Base-by-base conservation (phyloP, 1,140 invertebrate genomes). In the Dinothrombium tinctorium region DNA sequence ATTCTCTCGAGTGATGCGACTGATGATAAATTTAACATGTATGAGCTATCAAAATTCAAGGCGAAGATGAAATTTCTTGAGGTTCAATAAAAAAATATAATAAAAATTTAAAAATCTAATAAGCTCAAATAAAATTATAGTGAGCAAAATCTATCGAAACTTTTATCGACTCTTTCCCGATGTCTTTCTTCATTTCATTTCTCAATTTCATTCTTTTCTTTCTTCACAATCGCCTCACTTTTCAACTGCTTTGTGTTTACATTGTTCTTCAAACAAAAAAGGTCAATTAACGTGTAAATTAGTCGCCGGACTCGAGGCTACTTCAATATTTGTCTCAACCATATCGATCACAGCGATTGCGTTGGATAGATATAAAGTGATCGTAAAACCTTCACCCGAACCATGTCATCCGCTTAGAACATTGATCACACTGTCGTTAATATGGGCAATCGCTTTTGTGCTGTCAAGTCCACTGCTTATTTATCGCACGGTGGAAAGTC, bases 261-360 rank as follows among this genome's bases (percentile, higher is more conserved):
- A 5, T 12, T 32, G 4, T 1, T 32, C 17, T 17, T 28, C 17
- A 5, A 32, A 14, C 12, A 32, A 14, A 12, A 6, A 4, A 32
- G 29, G 29, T 32, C n/a, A 32, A 12, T 53, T 63, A 41, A 59
- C 63, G 25, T 87, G 81, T 56, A 83, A 82, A 59, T 67, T 79
- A 41, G 71, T 76, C 40, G 73, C 73, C 3, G 71, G 73, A 41
- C 66, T 82, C 14, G 77, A 83, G 54, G 79, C 77, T 3, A 76
- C 73, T 24, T 81, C 76, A 48, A 77, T 82, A 43, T 87, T 81
- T 53, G 80, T 84, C 0, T 82, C 78, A 1, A 82, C 79, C 11
- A 76, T 84, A 47, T 80, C 76, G 45, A 87, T 86, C 48, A 80
- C 77, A 1, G 78, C 79, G 3, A 86, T 86, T 44, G 79, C 81